Conservation (phyloP, 2,888 invertebrate species). For the Altica lythri region DNA sequence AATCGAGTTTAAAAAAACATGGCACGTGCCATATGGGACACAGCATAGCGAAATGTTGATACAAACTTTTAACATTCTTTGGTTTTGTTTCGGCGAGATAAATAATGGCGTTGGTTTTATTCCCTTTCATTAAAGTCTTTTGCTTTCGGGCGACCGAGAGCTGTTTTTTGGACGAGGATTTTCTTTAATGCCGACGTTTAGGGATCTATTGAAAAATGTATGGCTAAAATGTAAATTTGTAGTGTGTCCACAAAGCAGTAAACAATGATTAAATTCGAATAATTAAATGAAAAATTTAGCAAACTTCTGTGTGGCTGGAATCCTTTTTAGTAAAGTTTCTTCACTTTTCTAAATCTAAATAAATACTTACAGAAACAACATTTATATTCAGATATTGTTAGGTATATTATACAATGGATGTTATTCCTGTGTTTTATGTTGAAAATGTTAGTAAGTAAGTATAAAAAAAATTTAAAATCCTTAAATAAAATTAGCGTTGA, state of each 20-base stretch:
- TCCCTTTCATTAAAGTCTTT: conserved; percentile 29
- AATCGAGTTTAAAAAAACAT: conserved; percentile 18
- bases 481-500: too few species aligned
- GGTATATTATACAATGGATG: too few species aligned
- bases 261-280: too few species aligned
- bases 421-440: too few species aligned
- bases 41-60: conserved; percentile 23
- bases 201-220: conserved; percentile 15
- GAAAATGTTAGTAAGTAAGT: too few species aligned
- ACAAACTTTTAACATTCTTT: conserved; percentile 30
- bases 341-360: too few species aligned
- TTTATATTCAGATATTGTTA: too few species aligned
- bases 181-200: conserved; percentile 19
- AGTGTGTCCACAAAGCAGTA: background rate
- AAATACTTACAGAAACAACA: too few species aligned
- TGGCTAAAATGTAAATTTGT: conserved; percentile 2
- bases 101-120: conserved; percentile 31
- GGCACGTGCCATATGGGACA: conserved; percentile 29
- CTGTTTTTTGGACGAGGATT: conserved; percentile 22
- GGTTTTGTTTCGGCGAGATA: conserved; percentile 29
- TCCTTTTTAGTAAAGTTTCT: too few species aligned
- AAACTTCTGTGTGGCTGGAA: too few species aligned
- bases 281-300: too few species aligned
- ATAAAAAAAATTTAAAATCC: too few species aligned
- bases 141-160: conserved; percentile 21